Evolutionary conservation across 2,797 vertebrate genomes (phyloP).

Genomic region (Phataginus tetradactyla): DNA sequence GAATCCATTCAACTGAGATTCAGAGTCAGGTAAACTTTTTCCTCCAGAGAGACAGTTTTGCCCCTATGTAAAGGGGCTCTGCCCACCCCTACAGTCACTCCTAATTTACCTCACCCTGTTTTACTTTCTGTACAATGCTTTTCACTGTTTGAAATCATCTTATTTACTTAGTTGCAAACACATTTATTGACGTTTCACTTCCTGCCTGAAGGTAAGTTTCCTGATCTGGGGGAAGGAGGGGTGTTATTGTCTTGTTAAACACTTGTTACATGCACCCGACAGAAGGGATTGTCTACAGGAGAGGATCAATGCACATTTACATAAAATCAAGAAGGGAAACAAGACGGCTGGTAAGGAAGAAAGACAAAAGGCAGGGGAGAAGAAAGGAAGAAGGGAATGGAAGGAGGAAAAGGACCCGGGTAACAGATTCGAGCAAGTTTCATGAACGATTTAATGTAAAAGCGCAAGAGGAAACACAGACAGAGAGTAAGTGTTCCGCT

Average conservation of each 20-base stretch:
- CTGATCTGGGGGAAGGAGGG: not conserved
- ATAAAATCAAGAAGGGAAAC: not conserved
- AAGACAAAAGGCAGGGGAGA: not conserved
- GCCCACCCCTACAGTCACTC: not conserved
- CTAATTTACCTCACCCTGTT: constrained; percentile 17
- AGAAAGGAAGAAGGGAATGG: not conserved
- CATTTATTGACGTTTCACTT: constrained; percentile 38
- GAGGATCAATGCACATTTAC: not conserved
- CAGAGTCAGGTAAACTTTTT: not conserved
- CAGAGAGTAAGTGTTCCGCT: not conserved
- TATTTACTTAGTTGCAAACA: constrained; percentile 4
- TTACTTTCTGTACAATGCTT: not conserved
- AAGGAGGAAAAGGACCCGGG: no score
- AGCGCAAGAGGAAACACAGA: not conserved
- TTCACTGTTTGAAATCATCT: constrained; percentile 36
- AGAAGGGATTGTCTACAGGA: not conserved
- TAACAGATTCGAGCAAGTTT: not conserved
- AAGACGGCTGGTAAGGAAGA: not conserved
- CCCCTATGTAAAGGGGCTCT: not conserved
- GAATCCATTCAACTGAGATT: not conserved
- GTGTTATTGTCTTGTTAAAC: not conserved
- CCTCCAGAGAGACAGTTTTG: not conserved
- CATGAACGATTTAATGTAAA: not conserved
- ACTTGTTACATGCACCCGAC: not conserved
- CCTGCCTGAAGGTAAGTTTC: not conserved